Evolutionary conservation across 1,140 invertebrate species (phyloP).

Genomic region (Riptortus pedestris): DNA sequence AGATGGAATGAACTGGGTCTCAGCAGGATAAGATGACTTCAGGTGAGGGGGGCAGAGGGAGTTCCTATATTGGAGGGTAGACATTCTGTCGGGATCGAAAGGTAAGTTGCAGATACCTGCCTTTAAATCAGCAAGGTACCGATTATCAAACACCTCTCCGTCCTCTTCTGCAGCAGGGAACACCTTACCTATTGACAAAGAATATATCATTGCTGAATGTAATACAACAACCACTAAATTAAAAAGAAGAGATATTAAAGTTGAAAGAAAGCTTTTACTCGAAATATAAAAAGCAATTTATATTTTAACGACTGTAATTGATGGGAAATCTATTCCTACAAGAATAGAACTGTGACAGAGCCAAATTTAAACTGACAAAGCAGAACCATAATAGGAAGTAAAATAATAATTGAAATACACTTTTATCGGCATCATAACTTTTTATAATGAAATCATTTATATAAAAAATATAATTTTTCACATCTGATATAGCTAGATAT

Average conservation of each 20-base stretch:
- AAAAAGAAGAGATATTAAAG: slow-evolving; percentile 7
- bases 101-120: slow-evolving; percentile 25
- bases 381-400: too few species aligned
- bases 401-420: too few species aligned
- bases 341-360: too few species aligned
- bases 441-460: too few species aligned
- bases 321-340: too few species aligned
- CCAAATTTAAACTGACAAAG: too few species aligned
- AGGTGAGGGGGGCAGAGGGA: slow-evolving; percentile 77
- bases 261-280: background rate
- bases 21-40: slow-evolving; percentile 78
- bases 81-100: slow-evolving; percentile 39
- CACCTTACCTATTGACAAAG: slow-evolving; percentile 32
- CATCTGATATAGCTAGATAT: too few species aligned
- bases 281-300: background rate
- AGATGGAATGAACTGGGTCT: slow-evolving; percentile 56
- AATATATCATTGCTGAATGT: background rate
- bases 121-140: slow-evolving; percentile 37
- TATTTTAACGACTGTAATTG: too few species aligned
- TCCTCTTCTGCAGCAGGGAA: slow-evolving; percentile 41
- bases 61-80: slow-evolving; percentile 70
- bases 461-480: too few species aligned
- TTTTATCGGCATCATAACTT: too few species aligned
- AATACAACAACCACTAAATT: background rate
- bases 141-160: slow-evolving; percentile 38